Evolutionary conservation across 2,888 invertebrate species (phyloP), one percentile per base, ranked within the genome.

Genomic region (Rotaria sp.): DNA sequence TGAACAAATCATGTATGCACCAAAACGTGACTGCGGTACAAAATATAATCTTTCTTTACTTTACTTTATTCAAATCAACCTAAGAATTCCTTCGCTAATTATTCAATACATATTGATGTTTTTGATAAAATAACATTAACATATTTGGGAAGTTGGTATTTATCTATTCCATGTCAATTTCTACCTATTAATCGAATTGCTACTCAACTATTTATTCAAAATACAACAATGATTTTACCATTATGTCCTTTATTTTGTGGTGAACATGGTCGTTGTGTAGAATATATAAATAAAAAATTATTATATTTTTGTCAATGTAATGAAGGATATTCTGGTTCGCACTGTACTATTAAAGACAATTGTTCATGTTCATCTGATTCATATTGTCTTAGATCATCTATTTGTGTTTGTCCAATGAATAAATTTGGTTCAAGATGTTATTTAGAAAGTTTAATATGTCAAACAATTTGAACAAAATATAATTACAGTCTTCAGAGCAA

Each of bases 401-500:
- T 57, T 57, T 57, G 57, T 57, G 24, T 57, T 57, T 57, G 57
- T 57, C 5, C 75, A 75, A 10, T 75, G 2, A 38, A 75, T 75
- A 75, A 75, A 41, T 75, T 75, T 41, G 41, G 41, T 75, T 41
- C 38, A 41, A 75, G 41, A 75, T 75, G 75, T 75, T 75, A 75
- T 75, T 41, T 75, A 75, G 41, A 75, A 8, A 35, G 21, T 74
- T 38, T 38, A 38, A 21, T 74, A 21, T 75, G 21, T 75, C 21
- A 38, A 41, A 30, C 24, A 5, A 41, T 41, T 41, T 41, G 4
- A 41, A 5, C 41, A 41, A 41, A 41, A 41, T 41, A 5, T 41
- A 41, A 41, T 41, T 48, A 11, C 3, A 15, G 3, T 2, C 10
- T 48, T 15, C 3, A 1, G 10, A 48, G 2, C 3, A 15, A 48